Conservation (phyloP, 2,113 vertebrate genomes). For the Rissa tridactyla region DNA sequence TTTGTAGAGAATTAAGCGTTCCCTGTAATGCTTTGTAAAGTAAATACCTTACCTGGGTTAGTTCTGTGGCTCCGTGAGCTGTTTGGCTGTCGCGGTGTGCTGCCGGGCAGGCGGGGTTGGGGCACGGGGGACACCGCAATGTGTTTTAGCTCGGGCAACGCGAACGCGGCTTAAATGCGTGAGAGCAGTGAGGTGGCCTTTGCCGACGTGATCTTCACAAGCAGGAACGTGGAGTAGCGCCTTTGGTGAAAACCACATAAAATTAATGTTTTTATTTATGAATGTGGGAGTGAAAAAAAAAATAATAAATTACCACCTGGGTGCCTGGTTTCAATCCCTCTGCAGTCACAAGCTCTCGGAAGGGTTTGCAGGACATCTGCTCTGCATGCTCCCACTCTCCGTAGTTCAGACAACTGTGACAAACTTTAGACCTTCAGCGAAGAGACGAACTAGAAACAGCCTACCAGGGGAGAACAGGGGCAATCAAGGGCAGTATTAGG, state of each 20-base stretch:
- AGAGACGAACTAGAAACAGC: not conserved
- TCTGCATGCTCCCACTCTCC: not conserved
- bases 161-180: fast-evolving
- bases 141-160: not conserved
- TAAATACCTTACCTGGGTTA: not conserved
- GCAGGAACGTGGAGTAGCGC: not conserved
- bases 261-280: not conserved
- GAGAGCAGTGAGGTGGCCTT: not conserved
- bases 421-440: not conserved
- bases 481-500: not conserved
- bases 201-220: not conserved
- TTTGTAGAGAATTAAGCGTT: not conserved
- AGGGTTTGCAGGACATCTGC: not conserved
- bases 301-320: not conserved
- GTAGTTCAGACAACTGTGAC: not conserved
- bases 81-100: not conserved
- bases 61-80: not conserved
- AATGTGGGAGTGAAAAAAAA: not conserved
- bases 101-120: not conserved
- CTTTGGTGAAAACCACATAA: not conserved
- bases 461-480: not conserved
- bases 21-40: not conserved
- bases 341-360: not conserved
- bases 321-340: not conserved
- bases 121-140: not conserved